Evolutionary conservation across 2,113 vertebrate genomes (phyloP).

Genomic region (Callionymus lyra): DNA sequence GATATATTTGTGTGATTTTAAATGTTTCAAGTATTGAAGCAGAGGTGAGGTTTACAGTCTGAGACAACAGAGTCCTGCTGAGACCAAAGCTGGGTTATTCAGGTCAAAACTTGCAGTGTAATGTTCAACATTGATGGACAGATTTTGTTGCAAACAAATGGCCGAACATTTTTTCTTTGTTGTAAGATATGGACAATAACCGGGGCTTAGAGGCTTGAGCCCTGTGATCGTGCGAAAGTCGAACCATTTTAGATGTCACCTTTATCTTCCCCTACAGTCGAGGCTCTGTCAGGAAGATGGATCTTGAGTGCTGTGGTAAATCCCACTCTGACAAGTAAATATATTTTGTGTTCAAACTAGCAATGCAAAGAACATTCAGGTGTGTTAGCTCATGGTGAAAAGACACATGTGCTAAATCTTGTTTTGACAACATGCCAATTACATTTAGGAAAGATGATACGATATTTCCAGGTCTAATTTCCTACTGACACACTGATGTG

Average conservation of each 20-base stretch:
- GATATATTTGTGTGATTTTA: too few species aligned
- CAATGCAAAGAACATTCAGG: slow-evolving; percentile 40
- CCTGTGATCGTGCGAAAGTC: slow-evolving; percentile 36
- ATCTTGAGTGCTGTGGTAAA: slow-evolving; percentile 23
- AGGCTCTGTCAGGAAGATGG: slow-evolving; percentile 15
- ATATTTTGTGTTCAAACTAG: slow-evolving; percentile 17
- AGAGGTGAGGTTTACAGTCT: too few species aligned
- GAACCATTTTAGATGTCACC: slow-evolving; percentile 30
- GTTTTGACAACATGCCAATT: slow-evolving; percentile 38
- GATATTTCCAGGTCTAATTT: slow-evolving; percentile 31
- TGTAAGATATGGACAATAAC: slow-evolving; percentile 10
- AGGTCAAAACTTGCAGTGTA: slow-evolving; percentile 48
- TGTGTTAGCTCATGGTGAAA: slow-evolving; percentile 19
- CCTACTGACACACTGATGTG: slow-evolving; percentile 1
- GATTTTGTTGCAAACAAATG: slow-evolving; percentile 25
- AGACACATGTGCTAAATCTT: slow-evolving; percentile 29
- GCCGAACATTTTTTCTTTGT: slow-evolving; percentile 16
- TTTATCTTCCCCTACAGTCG: slow-evolving; percentile 19
- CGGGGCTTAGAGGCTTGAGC: slow-evolving; percentile 16
- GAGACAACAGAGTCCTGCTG: too few species aligned
- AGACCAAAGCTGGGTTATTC: slow-evolving; percentile 9
- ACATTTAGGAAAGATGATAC: slow-evolving; percentile 25
- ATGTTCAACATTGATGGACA: slow-evolving; percentile 22
- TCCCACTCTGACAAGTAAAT: slow-evolving; percentile 30
- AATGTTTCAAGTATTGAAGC: too few species aligned